Percentiles rank a stretch among this genome's conserved stretches.
Evolutionary conservation across 1,140 invertebrate genomes (phyloP).

Genomic region (Neoseiulus cucumeris): DNA sequence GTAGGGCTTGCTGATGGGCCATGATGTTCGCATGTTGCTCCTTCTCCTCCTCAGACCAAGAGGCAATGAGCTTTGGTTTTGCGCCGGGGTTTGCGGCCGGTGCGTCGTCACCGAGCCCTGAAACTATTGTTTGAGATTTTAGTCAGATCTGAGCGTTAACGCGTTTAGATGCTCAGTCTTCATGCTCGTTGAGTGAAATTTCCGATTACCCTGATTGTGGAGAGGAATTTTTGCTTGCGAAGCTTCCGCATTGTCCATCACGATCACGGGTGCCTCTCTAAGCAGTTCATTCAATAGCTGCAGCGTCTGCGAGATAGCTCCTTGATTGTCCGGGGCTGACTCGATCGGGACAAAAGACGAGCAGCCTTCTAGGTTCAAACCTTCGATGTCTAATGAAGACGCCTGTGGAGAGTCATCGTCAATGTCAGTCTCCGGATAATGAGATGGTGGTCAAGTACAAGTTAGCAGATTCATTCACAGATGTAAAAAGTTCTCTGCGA

Average conservation of each 20-base stretch:
- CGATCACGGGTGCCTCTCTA: background rate
- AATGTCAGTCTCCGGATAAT: background rate
- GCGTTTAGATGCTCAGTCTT: too few species aligned
- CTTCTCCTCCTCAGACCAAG: background rate
- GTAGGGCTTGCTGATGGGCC: conserved; percentile 1
- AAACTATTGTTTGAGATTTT: background rate
- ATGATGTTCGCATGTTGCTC: conserved; percentile 1
- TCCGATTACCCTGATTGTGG: too few species aligned
- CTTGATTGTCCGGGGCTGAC: background rate
- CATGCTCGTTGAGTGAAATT: too few species aligned
- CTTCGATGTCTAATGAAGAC: background rate
- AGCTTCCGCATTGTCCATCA: background rate
- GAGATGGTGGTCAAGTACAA: background rate
- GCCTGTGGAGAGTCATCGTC: background rate
- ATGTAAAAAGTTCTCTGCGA: background rate
- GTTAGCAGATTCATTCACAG: background rate
- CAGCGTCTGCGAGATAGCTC: background rate
- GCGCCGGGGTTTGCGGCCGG: background rate
- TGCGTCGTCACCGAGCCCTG: background rate
- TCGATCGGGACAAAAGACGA: background rate
- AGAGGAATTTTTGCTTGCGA: too few species aligned
- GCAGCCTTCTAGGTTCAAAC: conserved; percentile 4
- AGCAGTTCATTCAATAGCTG: conserved; percentile 1
- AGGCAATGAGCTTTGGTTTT: background rate
- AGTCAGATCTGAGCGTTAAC: too few species aligned